These are phyloP conservation scores for Tilapia sparmanii DNA, from an alignment of 2,113 vertebrate genomes.

Conservation along the genomic window DNA sequence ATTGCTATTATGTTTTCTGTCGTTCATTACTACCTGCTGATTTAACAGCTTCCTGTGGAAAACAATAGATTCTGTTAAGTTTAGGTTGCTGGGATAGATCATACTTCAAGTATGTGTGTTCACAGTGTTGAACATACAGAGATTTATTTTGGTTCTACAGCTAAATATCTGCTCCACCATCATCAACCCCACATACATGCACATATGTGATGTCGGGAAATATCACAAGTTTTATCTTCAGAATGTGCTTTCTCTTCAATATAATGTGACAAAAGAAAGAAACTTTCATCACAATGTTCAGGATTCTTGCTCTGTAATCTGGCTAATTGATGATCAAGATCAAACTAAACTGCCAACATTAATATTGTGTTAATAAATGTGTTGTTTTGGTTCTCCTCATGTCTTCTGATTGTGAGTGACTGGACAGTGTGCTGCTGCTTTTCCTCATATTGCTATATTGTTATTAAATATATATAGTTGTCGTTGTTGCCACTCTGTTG, in stretches of 20 bases:
- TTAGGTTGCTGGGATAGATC: not conserved
- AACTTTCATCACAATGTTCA: not conserved
- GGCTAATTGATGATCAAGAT: not conserved
- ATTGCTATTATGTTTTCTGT: not conserved
- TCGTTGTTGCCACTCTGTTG: not conserved
- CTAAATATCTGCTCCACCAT: not conserved
- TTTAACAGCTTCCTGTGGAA: not conserved
- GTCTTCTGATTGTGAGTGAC: not conserved
- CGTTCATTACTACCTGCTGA: not conserved
- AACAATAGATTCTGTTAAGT: not conserved
- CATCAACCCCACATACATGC: not conserved
- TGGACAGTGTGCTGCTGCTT: not conserved
- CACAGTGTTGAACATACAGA: not conserved
- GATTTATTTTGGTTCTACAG: not conserved
- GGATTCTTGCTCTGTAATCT: not conserved
- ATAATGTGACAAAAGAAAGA: not conserved
- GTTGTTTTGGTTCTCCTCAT: not conserved
- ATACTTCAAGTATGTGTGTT: not conserved
- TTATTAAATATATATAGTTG: not conserved
- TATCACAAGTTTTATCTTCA: not conserved
- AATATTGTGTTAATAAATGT: not conserved
- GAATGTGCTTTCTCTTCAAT: not conserved
- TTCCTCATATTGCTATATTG: not conserved
- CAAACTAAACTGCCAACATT: not conserved
- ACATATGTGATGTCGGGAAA: not conserved